These are phyloP conservation scores for Tachysurus fulvidraco DNA, from an alignment of 2,113 vertebrate genomes.

Conservation along the genomic window DNA sequence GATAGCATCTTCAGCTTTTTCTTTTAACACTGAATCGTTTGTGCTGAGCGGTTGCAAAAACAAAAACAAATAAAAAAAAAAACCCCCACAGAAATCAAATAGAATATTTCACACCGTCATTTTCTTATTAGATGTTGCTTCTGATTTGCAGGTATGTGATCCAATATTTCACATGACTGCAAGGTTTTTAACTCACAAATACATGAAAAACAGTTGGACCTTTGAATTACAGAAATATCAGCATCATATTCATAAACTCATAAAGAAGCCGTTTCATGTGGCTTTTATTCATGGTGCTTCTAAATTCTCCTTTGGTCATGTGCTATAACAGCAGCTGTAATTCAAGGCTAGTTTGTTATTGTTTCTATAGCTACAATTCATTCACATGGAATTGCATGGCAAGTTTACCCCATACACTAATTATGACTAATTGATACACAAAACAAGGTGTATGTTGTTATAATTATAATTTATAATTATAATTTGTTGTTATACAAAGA, in stretches of 20 bases:
- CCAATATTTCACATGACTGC: not conserved
- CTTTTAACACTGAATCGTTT: conserved; percentile 2
- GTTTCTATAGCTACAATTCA: not conserved
- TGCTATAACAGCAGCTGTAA: not conserved
- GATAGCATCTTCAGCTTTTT: not conserved
- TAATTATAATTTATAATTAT: not conserved
- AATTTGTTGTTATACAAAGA: not conserved
- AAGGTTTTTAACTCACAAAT: not conserved
- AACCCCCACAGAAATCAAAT: not conserved
- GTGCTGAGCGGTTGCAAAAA: not conserved
- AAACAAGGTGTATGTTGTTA: not conserved
- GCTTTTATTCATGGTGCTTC: not conserved
- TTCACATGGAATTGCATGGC: no score
- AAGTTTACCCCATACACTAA: not conserved
- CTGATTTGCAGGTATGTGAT: not conserved
- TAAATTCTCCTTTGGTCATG: not conserved
- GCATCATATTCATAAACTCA: not conserved
- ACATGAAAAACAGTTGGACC: not conserved
- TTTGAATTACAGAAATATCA: not conserved
- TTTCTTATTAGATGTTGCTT: not conserved
- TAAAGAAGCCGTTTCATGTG: not conserved
- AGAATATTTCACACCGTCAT: not conserved
- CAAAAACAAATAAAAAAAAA: conserved; percentile 26
- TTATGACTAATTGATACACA: not conserved
- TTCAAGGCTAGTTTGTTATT: not conserved